phyloP scores from a whole-genome alignment of 2,888 invertebrate genomes.

The Auanema sp. region DNA sequence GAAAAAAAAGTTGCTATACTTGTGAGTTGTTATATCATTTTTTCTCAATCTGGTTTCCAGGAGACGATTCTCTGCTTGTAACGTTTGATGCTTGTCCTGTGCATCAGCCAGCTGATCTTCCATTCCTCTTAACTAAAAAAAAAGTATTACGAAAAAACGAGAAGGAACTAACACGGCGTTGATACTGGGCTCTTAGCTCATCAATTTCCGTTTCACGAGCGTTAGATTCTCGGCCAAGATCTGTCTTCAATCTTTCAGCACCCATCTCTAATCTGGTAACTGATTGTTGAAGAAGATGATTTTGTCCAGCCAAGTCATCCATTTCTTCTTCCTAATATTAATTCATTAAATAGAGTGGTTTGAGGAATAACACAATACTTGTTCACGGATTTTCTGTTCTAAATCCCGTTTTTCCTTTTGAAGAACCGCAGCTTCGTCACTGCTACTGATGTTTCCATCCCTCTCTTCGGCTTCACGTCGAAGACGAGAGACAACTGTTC shows the following conservation, averaged over 20 bases:
- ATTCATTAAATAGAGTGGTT: neutral
- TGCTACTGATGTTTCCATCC: constrained; percentile 10
- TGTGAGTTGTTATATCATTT: constrained; percentile 5
- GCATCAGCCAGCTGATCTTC: constrained; percentile 75
- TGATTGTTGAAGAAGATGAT: constrained; percentile 86
- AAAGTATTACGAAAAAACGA: neutral
- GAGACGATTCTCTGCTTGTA: constrained; percentile 86
- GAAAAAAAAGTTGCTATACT: neutral
- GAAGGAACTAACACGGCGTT: constrained; percentile 76
- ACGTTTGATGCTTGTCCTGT: constrained; percentile 83
- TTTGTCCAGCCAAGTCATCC: constrained; percentile 90
- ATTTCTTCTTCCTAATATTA: constrained; percentile 75
- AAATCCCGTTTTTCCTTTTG: constrained; percentile 80
- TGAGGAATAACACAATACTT: constrained; percentile 2
- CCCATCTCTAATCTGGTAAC: constrained; percentile 85
- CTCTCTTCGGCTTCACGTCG: constrained; percentile 25
- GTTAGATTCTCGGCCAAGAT: constrained; percentile 75
- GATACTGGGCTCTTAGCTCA: constrained; percentile 83
- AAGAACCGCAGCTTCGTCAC: constrained; percentile 14
- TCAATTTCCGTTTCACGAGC: constrained; percentile 91
- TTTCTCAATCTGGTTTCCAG: constrained; percentile 81
- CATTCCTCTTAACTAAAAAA: constrained; percentile 36
- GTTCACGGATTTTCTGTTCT: constrained; percentile 73
- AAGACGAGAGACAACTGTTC: constrained; percentile 17
- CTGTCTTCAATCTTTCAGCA: constrained; percentile 74